Evolutionary conservation across 2,888 invertebrate genomes (phyloP).

Genomic region (Cenopis cana): DNA sequence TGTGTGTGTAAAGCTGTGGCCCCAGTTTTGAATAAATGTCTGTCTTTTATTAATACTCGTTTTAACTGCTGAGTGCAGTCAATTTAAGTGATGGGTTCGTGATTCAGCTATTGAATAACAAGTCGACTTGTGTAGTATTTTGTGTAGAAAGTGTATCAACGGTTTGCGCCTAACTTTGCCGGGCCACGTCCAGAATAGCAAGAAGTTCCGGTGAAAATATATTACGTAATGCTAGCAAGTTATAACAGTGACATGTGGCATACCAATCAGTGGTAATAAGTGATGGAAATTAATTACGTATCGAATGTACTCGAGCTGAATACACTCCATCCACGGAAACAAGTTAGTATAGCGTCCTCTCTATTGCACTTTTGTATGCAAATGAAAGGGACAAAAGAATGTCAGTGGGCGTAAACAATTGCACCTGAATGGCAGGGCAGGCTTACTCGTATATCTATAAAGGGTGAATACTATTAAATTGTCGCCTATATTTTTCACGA

Average conservation of each 20-base stretch:
- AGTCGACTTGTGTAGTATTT: conserved; percentile 3
- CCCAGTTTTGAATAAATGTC: too few species aligned
- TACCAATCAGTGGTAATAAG: conserved; percentile 22
- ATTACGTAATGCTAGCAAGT: conserved; percentile 57
- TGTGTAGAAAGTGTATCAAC: conserved; percentile 33
- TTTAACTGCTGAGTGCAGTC: not conserved
- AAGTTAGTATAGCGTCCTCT: too few species aligned
- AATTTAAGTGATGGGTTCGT: not conserved
- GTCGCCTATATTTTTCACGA: too few species aligned
- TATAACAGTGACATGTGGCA: conserved; percentile 23
- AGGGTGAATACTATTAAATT: too few species aligned
- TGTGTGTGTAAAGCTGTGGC: too few species aligned
- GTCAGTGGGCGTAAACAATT: too few species aligned
- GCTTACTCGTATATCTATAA: too few species aligned
- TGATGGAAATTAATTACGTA: not conserved
- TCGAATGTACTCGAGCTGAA: too few species aligned
- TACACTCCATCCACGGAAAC: too few species aligned
- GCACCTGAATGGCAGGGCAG: too few species aligned
- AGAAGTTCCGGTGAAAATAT: conserved; percentile 76
- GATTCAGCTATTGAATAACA: not conserved
- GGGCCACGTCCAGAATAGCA: conserved; percentile 64
- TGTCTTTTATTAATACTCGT: not conserved
- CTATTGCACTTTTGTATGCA: too few species aligned
- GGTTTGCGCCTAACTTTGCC: conserved; percentile 30
- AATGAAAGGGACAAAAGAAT: too few species aligned